Conservation (phyloP, 2,888 invertebrate species). For the Acrobasis consociella region DNA sequence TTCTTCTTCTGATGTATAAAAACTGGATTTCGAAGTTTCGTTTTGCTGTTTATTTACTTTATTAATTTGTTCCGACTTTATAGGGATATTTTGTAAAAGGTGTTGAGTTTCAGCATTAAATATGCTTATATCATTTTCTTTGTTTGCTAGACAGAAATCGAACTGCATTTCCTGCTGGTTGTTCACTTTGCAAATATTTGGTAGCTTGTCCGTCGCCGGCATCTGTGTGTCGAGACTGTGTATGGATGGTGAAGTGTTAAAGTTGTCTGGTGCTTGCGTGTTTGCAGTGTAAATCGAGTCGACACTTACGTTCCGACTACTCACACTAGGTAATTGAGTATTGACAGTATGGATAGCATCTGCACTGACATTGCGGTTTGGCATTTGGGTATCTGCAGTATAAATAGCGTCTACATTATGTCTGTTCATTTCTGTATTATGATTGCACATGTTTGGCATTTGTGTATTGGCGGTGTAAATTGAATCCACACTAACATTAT, state of each 20-base stretch:
- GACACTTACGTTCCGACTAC: slow-evolving; percentile 36
- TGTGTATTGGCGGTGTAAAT: slow-evolving; percentile 40
- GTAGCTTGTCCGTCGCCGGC: slow-evolving; percentile 42
- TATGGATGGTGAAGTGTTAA: slow-evolving; percentile 25
- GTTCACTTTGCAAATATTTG: slow-evolving; percentile 51
- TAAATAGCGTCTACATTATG: slow-evolving; percentile 21
- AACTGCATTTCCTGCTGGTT: slow-evolving; percentile 56
- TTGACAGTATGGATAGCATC: slow-evolving; percentile 47
- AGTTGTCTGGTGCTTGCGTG: slow-evolving; percentile 15
- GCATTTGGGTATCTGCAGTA: slow-evolving; percentile 33
- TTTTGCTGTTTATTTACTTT: background rate
- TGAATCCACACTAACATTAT: slow-evolving; percentile 44
- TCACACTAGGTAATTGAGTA: slow-evolving; percentile 17
- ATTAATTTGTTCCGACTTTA: slow-evolving; percentile 1
- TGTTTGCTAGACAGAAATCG: slow-evolving; percentile 51
- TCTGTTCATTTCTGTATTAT: background rate
- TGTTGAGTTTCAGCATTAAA: slow-evolving; percentile 50
- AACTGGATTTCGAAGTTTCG: background rate
- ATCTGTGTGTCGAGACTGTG: slow-evolving; percentile 36
- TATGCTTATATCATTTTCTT: slow-evolving; percentile 51
- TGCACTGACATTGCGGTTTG: slow-evolving; percentile 39
- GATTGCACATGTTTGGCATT: slow-evolving; percentile 6
- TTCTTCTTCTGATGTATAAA: slow-evolving; percentile 54
- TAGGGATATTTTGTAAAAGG: slow-evolving; percentile 26
- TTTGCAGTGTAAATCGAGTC: slow-evolving; percentile 47